phyloP scores from a whole-genome alignment of 2,113 vertebrate genomes.

The Narcine bancroftii region DNA sequence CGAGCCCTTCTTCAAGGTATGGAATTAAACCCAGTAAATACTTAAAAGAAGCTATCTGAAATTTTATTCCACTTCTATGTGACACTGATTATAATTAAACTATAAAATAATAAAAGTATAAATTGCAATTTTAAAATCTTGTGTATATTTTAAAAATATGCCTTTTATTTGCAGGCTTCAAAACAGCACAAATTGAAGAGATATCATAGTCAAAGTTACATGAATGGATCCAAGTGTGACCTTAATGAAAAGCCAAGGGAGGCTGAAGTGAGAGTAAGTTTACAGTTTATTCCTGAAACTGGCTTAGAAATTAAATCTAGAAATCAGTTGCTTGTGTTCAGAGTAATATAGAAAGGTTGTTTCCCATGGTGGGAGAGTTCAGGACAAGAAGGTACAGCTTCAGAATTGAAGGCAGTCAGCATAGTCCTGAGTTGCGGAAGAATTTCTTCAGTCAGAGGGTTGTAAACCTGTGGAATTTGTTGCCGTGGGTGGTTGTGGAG shows the following conservation, averaged over 20 bases:
- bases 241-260: conserved; percentile 77
- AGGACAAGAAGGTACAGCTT: too few relatives aligned
- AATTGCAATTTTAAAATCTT: neutral
- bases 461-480: too few relatives aligned
- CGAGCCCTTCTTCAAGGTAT: too few relatives aligned
- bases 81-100: too few relatives aligned
- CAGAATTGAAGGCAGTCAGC: too few relatives aligned
- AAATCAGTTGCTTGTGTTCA: neutral
- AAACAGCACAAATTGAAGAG: conserved; percentile 83
- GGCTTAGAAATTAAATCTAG: neutral
- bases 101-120: too few relatives aligned
- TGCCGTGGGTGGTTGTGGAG: too few relatives aligned
- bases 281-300: neutral
- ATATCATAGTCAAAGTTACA: conserved; percentile 87
- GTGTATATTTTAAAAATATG: neutral
- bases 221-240: conserved; percentile 90
- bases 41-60: neutral
- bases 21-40: neutral
- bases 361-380: too few relatives aligned
- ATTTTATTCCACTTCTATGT: too few relatives aligned
- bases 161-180: conserved; percentile 61
- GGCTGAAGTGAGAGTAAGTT: conserved; percentile 82
- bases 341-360: too few relatives aligned
- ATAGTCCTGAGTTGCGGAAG: too few relatives aligned
- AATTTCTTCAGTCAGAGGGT: too few relatives aligned